phyloP scores from a whole-genome alignment of 2,797 vertebrate genomes.

The Myiotriccus ornatus region DNA sequence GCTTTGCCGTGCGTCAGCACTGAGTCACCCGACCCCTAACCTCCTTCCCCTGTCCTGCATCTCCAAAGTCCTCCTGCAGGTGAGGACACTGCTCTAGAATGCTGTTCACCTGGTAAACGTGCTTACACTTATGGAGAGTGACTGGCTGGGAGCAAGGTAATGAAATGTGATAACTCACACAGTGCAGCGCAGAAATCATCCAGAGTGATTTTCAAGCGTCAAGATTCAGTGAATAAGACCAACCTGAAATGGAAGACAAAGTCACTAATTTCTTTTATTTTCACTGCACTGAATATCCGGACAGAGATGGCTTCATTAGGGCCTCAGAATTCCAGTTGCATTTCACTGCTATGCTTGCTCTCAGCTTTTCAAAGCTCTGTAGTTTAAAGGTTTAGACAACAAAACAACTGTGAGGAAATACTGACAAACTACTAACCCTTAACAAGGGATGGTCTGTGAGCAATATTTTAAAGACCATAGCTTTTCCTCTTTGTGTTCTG shows the following conservation, averaged over 20 bases:
- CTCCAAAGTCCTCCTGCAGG: background rate
- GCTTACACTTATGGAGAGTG: background rate
- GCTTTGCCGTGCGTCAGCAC: background rate
- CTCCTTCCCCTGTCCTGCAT: fast-evolving
- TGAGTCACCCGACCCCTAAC: background rate
- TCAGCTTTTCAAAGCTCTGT: background rate
- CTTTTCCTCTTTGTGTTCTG: background rate
- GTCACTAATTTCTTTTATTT: slow-evolving; percentile 23
- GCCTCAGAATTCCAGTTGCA: background rate
- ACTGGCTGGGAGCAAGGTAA: background rate
- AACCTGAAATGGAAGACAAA: slow-evolving; percentile 1
- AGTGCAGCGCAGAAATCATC: slow-evolving; percentile 7
- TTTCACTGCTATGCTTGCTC: background rate
- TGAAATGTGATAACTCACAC: slow-evolving; percentile 38
- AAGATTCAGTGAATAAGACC: slow-evolving; percentile 2
- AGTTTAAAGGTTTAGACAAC: background rate
- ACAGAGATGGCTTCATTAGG: background rate
- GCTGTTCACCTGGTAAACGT: background rate
- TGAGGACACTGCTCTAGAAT: background rate
- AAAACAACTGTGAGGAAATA: background rate
- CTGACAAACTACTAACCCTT: background rate
- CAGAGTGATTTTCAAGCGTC: slow-evolving; percentile 36
- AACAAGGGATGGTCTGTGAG: background rate
- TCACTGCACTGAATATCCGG: background rate
- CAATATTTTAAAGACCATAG: background rate